Base-by-base conservation (phyloP, 2,113 vertebrate species). In the Paracanthobrama guichenoti region DNA sequence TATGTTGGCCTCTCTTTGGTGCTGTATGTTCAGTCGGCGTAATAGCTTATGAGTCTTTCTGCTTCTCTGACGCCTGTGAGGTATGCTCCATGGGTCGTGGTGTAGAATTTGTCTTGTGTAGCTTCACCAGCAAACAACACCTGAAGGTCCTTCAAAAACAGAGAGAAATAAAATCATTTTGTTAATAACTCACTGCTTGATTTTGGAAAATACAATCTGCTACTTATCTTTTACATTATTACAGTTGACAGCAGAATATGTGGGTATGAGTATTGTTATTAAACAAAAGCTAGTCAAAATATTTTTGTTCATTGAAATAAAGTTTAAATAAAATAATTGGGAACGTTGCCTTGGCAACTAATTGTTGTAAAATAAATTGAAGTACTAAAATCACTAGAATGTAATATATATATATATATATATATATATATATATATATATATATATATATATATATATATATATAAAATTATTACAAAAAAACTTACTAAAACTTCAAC, bases 101-200 rank as follows among this genome's bases (percentile, higher is more conserved):
- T 91, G 84, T 91, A 92, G 66, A 91, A 92, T 64, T 92, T 89
- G 75, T 82, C 50, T 74, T 92, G 88, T 2, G 91, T 92, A 50
- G 91, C 89, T 82, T 92, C 91, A 12, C 91, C 91, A 24, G 91
- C 91, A 87, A 92, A 92, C 62, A 92, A 88, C 62, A 92, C 87
- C 91, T 92, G 91, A 16, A 92, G 84, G 44, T 89, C 82, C 91
- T 92, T 50, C 6, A 74, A 31, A 55, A 20, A 86, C 16, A 83
- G 3, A 87, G 64, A 74, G 11, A 44, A 83, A 24, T 9, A 22
- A 22, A 22, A 67, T 22, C 1, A 39, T 39, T 10, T 67, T 67
- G 18, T 20, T 67, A 11, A 22, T 35, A 28, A 28, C 13, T 16
- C 12, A 26, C 60, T 28, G 60, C 60, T 64, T 28, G 24, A 64